Percentiles rank a stretch among this genome's conserved stretches.
Evolutionary conservation across 1,140 invertebrate species (phyloP).

Genomic region (Ceratitis capitata): DNA sequence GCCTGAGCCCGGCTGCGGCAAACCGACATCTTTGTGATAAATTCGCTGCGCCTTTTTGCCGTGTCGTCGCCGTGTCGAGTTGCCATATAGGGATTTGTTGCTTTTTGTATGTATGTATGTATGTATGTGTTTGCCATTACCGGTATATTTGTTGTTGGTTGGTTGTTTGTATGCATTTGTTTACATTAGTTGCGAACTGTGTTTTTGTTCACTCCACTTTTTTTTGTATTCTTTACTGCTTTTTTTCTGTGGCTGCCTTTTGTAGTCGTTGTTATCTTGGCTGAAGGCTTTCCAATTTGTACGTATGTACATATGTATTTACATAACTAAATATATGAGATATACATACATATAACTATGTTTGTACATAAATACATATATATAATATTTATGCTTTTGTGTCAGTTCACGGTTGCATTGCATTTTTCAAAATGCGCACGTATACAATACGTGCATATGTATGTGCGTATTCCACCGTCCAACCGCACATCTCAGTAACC

Average conservation of each 20-base stretch:
- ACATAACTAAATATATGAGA: no score
- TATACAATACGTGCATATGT: background rate
- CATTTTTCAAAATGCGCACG: background rate
- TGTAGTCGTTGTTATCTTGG: constrained; percentile 15
- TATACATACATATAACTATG: no score
- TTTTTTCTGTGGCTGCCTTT: background rate
- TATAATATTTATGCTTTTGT: constrained; percentile 7
- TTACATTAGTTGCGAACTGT: constrained; percentile 47
- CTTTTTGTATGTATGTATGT: constrained; percentile 36
- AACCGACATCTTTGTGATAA: background rate
- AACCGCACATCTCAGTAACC: background rate
- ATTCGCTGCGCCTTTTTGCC: constrained; percentile 25
- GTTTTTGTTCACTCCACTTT: constrained; percentile 30
- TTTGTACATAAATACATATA: background rate
- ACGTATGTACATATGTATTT: background rate
- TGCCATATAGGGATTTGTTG: constrained; percentile 17
- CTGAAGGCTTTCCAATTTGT: constrained; percentile 19
- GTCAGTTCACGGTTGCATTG: background rate
- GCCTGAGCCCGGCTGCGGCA: constrained; percentile 2
- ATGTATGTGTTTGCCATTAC: no score
- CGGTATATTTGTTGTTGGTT: constrained; percentile 47
- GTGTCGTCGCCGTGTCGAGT: background rate
- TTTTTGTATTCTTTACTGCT: constrained; percentile 28
- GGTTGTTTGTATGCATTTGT: constrained; percentile 44
- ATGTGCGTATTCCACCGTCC: background rate